Conservation (phyloP, 2,113 vertebrate genomes). For the Pitta sordida region DNA sequence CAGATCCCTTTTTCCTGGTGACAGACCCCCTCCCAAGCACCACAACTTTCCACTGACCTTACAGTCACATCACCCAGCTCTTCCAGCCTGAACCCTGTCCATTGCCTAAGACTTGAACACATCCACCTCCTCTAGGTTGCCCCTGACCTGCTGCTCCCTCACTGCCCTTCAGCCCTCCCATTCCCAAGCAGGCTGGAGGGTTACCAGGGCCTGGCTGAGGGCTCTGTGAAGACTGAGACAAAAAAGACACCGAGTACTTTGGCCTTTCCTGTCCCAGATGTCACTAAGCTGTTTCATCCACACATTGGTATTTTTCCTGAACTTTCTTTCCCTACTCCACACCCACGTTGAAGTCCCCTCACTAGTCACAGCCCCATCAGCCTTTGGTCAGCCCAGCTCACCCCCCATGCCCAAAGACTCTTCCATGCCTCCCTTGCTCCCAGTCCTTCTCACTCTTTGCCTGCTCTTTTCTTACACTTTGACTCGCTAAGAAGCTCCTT, state of each 20-base stretch:
- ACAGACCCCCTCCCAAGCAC: background rate
- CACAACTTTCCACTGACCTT: fast-evolving
- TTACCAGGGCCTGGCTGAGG: background rate
- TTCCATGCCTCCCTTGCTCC: background rate
- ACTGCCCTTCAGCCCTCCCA: background rate
- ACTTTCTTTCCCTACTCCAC: background rate
- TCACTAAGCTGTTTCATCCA: background rate
- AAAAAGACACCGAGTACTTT: fast-evolving
- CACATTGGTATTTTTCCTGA: background rate
- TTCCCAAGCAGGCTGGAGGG: background rate
- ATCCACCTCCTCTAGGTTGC: background rate
- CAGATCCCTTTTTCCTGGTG: background rate
- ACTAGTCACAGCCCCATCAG: background rate
- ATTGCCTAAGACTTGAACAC: fast-evolving
- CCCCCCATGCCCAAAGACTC: background rate
- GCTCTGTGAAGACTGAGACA: background rate
- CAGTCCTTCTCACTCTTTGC: background rate
- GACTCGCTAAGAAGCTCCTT: background rate
- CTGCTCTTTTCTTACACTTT: background rate
- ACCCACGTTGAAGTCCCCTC: fast-evolving
- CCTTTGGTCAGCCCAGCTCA: background rate
- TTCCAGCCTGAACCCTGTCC: background rate
- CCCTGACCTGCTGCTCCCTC: fast-evolving
- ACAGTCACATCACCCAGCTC: background rate
- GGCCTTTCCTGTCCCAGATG: background rate